Evolutionary conservation across 2,797 vertebrate genomes (phyloP), one percentile per base, ranked within the genome.

Genomic region (Sebastolobus altivelis): DNA sequence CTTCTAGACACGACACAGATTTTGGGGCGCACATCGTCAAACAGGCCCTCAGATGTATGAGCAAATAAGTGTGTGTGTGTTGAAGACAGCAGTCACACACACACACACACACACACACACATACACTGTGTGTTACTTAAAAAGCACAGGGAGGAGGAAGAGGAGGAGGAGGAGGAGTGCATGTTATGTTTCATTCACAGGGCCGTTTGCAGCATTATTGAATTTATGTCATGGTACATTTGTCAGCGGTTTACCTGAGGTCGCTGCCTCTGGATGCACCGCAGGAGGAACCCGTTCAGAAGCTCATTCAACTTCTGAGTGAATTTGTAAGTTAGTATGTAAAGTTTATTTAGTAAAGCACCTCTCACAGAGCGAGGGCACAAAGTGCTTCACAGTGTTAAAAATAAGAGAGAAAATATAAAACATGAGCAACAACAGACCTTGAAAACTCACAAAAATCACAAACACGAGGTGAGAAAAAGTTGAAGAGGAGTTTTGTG

Each of bases 171-270:
- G 25, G n/a, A 38, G 35, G 70, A 59, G n/a, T 9, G 67, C 29
- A 33, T 52, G 62, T 38, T 67, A 52, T 75, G 66, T 77, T 75
- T 87, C 66, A 69, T 62, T 84, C 73, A 58, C 70, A 54, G 46
- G 38, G 67, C 35, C 2, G 43, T 60, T 62, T 69, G 72, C 49
- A 37, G 35, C 72, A 9, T 77, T 77, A 75, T 66, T 72, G 81
- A 69, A 31, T 80, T 75, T 16, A 43, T 54, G 72, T 76, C 79
- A 71, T 9, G 74, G 5, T 52, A 27, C 65, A 46, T 70, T 56
- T 68, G 56, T 80, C 68, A 27, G 77, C 6, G 0, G 77, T 73
- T 74, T 46, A 83, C 61, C 75, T 79, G 71, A 85, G 67, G 70
- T 60, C 4, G 31, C 37, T 60, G 38, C 70, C 60, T 18, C 68